Percentiles rank a stretch among this genome's conserved stretches.
phyloP scores from a whole-genome alignment of 2,113 vertebrate genomes.

The Pycnonotus jocosus region DNA sequence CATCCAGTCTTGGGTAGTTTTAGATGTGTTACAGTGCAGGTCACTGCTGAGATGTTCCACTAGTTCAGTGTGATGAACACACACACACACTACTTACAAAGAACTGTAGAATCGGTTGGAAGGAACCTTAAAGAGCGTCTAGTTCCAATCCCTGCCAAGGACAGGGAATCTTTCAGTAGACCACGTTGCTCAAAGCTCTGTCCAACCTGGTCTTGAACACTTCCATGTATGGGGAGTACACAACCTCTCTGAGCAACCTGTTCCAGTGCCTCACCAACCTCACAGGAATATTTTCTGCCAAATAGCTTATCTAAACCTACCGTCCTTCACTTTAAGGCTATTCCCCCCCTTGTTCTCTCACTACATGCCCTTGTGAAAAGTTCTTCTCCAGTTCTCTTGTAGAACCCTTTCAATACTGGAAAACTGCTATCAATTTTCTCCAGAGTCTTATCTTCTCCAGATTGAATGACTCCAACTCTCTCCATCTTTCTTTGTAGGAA shows the following conservation, averaged over 20 bases:
- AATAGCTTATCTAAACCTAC: neutral
- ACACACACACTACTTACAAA: neutral
- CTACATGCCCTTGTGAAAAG: neutral
- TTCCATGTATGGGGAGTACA: neutral
- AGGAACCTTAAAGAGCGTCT: neutral
- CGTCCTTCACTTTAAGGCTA: neutral
- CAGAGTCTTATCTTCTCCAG: neutral
- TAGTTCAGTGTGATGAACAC: neutral
- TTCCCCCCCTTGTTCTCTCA: neutral
- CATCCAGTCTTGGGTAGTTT: neutral
- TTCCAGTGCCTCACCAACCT: neutral
- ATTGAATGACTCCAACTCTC: neutral
- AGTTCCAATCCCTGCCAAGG: neutral
- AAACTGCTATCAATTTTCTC: neutral
- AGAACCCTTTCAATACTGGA: neutral
- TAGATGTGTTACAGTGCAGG: neutral
- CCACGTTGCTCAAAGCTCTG: neutral
- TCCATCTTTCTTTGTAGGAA: neutral
- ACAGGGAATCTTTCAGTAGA: neutral
- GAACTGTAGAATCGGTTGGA: neutral
- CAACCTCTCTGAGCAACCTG: neutral
- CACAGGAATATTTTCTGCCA: neutral
- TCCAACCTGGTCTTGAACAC: neutral
- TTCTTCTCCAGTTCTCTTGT: neutral
- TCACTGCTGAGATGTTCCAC: neutral